A percentile compares a stretch with the other conserved stretches of the same genome.
These are phyloP conservation scores for Slavum lentiscoides DNA, from an alignment of 2,888 invertebrate genomes.

Conservation along the genomic window DNA sequence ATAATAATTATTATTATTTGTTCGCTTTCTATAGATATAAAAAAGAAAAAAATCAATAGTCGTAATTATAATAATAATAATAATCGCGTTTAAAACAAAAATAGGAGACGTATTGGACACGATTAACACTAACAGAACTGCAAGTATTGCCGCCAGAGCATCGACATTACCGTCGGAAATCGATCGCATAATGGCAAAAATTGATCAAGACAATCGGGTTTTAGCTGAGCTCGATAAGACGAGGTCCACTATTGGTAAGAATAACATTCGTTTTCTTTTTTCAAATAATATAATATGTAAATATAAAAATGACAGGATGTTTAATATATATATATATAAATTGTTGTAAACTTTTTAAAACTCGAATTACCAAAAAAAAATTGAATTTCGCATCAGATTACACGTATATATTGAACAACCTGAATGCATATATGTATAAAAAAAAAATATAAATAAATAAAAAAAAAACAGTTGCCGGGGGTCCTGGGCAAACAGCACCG, in stretches of 20 bases:
- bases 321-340: conserved; percentile 41
- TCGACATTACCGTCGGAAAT: conserved; percentile 64
- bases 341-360: background rate
- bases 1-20: background rate
- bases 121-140: conserved; percentile 13
- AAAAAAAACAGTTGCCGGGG: conserved; percentile 52
- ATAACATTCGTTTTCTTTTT: background rate
- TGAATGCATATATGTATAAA: conserved; percentile 15
- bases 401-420: conserved; percentile 35
- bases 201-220: conserved; percentile 85
- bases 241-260: conserved; percentile 67
- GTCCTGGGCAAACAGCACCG: conserved; percentile 49
- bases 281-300: conserved; percentile 10
- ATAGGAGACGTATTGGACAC: conserved; percentile 40
- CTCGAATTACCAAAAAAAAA: background rate
- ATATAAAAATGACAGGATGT: conserved; percentile 37
- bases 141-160: background rate
- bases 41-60: background rate
- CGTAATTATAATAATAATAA: background rate
- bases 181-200: conserved; percentile 92
- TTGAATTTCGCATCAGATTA: background rate
- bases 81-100: background rate
- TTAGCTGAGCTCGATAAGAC: conserved; percentile 87
- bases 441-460: background rate
- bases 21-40: background rate